Evolutionary conservation across 1,140 invertebrate genomes (phyloP).

Genomic region (Cephus cinctus): DNA sequence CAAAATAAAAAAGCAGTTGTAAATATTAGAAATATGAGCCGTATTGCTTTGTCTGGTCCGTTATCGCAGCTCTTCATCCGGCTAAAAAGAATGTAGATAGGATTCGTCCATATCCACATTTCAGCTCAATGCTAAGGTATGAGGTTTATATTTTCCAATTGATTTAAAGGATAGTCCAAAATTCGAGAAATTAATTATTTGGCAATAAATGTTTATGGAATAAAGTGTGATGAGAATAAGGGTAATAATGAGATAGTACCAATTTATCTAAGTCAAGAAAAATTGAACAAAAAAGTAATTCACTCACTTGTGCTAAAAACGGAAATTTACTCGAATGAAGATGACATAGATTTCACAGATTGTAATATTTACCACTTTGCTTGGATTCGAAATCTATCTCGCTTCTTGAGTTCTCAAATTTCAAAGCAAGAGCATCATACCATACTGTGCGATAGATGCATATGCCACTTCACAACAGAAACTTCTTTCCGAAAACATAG

Average conservation of each 20-base stretch:
- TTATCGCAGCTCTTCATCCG: conserved; percentile 38
- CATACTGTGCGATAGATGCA: conserved; percentile 40
- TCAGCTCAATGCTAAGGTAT: conserved; percentile 39
- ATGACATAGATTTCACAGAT: conserved; percentile 14
- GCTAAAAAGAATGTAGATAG: conserved; percentile 22
- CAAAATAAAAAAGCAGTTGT: conserved; percentile 39
- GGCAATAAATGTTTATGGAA: conserved; percentile 31
- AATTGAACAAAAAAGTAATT: conserved; percentile 21
- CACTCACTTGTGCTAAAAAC: conserved; percentile 14
- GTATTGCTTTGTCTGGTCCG: conserved; percentile 40
- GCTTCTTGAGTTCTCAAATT: conserved; percentile 31
- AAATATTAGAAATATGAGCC: conserved; percentile 45
- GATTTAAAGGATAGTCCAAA: conserved; percentile 39
- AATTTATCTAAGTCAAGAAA: conserved; percentile 31
- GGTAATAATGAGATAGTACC: conserved; percentile 30
- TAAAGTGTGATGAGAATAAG: conserved; percentile 23
- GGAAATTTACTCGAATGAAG: not conserved
- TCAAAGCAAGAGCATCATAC: conserved; percentile 21
- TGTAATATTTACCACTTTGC: conserved; percentile 30
- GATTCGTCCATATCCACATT: conserved; percentile 33
- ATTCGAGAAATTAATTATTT: conserved; percentile 46
- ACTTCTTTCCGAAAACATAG: conserved; percentile 26
- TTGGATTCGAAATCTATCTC: conserved; percentile 39
- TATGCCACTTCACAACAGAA: conserved; percentile 30
- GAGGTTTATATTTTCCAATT: conserved; percentile 41